Evolutionary conservation across 2,888 invertebrate species (phyloP).

Genomic region (Hymenopus coronatus): DNA sequence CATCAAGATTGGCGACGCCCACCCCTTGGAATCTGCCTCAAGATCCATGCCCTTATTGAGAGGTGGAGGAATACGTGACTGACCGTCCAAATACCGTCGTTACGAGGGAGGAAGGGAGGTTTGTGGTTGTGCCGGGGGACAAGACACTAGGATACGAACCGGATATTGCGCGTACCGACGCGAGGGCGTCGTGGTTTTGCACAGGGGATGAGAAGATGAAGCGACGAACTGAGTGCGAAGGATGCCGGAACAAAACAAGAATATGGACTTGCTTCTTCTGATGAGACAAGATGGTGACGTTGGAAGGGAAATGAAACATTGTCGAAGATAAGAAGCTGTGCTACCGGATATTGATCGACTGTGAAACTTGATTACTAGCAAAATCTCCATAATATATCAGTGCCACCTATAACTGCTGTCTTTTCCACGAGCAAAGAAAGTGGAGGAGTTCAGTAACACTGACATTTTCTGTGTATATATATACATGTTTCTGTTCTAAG

Average conservation of each 20-base stretch:
- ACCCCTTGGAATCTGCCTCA: not conserved
- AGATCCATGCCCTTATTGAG: constrained; percentile 13
- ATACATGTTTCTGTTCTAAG: too few species aligned
- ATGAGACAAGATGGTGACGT: not conserved
- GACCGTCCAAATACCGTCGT: not conserved
- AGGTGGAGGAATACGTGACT: constrained; percentile 13
- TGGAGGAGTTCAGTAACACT: too few species aligned
- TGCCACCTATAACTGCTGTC: too few species aligned
- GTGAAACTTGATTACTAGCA: too few species aligned
- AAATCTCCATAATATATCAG: too few species aligned
- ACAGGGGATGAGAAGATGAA: not conserved
- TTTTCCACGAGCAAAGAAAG: too few species aligned
- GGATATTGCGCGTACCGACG: constrained; percentile 11
- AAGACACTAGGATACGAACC: constrained; percentile 3
- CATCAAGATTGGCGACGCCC: not conserved
- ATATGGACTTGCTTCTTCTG: not conserved
- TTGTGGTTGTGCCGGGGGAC: not conserved
- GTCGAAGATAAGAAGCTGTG: not conserved
- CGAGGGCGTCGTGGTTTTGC: not conserved
- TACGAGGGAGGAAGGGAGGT: not conserved
- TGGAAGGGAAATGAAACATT: not conserved
- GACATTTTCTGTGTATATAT: too few species aligned
- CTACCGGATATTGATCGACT: too few species aligned
- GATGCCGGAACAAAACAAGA: not conserved
- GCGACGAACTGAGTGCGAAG: not conserved